These are phyloP conservation scores for Pyrocoelia pectoralis DNA, from an alignment of 2,888 invertebrate genomes.

Conservation along the genomic window DNA sequence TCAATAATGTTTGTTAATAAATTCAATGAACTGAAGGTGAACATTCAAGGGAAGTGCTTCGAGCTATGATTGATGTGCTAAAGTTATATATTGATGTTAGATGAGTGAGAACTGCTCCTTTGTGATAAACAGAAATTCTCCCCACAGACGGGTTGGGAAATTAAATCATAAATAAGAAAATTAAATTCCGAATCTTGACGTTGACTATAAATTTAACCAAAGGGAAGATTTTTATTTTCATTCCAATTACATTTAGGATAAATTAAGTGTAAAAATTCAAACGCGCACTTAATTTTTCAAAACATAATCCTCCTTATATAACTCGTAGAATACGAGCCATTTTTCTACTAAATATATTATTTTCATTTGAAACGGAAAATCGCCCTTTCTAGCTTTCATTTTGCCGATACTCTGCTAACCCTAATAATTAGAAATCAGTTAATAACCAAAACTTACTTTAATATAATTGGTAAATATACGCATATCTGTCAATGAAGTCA, in stretches of 20 bases:
- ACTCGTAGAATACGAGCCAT: too few relatives aligned
- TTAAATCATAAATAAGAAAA: constrained; percentile 1
- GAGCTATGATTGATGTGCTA: constrained; percentile 22
- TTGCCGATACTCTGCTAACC: too few relatives aligned
- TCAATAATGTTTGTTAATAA: constrained; percentile 19
- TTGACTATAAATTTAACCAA: background rate
- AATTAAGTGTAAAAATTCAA: background rate
- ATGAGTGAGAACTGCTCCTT: constrained; percentile 16
- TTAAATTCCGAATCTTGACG: background rate
- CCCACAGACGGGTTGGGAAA: background rate
- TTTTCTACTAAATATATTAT: too few relatives aligned
- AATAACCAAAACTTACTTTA: too few relatives aligned
- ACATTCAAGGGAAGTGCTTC: constrained; percentile 21
- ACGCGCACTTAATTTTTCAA: too few relatives aligned
- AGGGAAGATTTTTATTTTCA: background rate
- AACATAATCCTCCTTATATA: too few relatives aligned
- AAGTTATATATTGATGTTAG: constrained; percentile 15
- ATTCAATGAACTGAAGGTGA: constrained; percentile 24
- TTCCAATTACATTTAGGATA: background rate
- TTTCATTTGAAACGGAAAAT: too few relatives aligned
- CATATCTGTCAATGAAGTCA: too few relatives aligned
- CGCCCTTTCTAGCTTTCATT: too few relatives aligned
- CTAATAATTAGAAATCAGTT: too few relatives aligned
- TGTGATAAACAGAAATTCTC: constrained; percentile 16
- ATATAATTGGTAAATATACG: too few relatives aligned